Conservation (phyloP, 2,797 vertebrate species). For the Neopelma chrysocephalum region DNA sequence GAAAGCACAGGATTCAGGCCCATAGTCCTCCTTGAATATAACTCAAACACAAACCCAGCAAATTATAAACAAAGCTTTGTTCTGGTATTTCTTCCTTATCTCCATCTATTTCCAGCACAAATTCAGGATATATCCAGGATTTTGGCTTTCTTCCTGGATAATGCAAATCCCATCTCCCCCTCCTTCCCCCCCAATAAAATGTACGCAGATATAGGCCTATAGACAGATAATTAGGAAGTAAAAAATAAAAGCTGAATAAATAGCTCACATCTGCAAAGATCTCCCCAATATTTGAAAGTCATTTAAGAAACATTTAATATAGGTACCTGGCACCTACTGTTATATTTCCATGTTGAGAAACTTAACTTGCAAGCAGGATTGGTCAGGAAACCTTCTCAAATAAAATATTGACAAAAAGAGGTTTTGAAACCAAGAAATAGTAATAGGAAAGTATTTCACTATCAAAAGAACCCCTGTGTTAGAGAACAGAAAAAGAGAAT, state of each 20-base stretch:
- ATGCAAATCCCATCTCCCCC: neutral
- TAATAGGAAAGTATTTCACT: neutral
- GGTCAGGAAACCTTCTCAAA: neutral
- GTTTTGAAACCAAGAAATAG: neutral
- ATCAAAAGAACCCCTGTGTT: neutral
- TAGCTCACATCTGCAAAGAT: neutral
- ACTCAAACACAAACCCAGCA: rapidly evolving
- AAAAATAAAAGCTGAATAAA: neutral
- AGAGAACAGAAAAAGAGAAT: neutral
- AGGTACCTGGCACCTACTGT: neutral
- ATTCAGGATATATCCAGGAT: neutral
- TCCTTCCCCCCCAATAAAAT: rapidly evolving
- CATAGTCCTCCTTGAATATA: neutral
- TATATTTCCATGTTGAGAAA: neutral
- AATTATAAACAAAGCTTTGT: neutral
- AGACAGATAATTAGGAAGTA: neutral
- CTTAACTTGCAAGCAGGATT: rapidly evolving
- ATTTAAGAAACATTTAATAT: neutral
- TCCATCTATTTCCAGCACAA: neutral
- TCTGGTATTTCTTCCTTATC: neutral
- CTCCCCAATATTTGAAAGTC: neutral
- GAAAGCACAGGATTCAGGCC: neutral
- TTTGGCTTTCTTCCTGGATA: neutral
- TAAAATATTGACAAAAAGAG: neutral
- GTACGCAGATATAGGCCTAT: neutral